Conservation (phyloP, 2,797 vertebrate species). For the Oreochromis grahami region DNA sequence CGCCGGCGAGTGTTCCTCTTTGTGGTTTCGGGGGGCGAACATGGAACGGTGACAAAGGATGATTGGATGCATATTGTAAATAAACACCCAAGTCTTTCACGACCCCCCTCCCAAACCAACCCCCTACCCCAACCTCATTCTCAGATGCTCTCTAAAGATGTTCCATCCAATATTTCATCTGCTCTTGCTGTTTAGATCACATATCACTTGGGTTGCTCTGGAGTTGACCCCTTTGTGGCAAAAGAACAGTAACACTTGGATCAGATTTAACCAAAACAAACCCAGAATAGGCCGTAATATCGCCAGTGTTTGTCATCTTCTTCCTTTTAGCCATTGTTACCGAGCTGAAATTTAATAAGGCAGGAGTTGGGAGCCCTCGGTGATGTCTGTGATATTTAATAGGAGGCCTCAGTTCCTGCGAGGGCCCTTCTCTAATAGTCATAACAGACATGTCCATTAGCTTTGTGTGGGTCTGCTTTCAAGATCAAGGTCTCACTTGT, state of each 20-base stretch:
- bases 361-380: constrained; percentile 14
- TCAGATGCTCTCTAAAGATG: constrained; percentile 37
- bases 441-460: constrained; percentile 66
- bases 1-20: constrained; percentile 54
- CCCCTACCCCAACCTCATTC: not conserved
- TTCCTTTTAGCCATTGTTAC: constrained; percentile 11
- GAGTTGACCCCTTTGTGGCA: constrained; percentile 38
- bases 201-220: constrained; percentile 19
- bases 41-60: constrained; percentile 69
- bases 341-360: constrained; percentile 45
- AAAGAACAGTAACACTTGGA: constrained; percentile 21
- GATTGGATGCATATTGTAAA: constrained; percentile 75
- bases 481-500: constrained; percentile 75
- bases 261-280: constrained; percentile 46
- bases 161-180: constrained; percentile 42
- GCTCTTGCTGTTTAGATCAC: constrained; percentile 27
- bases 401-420: constrained; percentile 34
- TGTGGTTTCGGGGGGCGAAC: constrained; percentile 57
- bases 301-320: constrained; percentile 35
- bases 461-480: constrained; percentile 64
- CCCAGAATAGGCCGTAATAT: not conserved
- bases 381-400: constrained; percentile 49
- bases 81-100: constrained; percentile 66
- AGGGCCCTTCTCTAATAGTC: constrained; percentile 51
- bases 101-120: not conserved